phyloP scores from a whole-genome alignment of 2,797 vertebrate genomes.

The Pagetopsis macropterus region DNA sequence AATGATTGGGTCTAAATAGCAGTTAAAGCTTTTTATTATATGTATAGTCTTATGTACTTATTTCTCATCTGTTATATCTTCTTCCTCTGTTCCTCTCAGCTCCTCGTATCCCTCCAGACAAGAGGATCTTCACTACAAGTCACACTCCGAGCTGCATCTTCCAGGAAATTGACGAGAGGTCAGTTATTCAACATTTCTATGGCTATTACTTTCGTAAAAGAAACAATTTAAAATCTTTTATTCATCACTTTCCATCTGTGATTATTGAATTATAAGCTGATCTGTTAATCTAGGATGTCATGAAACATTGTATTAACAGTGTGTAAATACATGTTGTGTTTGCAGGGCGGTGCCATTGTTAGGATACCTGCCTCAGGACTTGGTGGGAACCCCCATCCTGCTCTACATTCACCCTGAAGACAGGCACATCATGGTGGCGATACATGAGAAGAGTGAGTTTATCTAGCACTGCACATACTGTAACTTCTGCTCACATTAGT shows the following conservation, averaged over 20 bases:
- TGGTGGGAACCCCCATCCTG: constrained; percentile 90
- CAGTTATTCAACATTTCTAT: constrained; percentile 41
- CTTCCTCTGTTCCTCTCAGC: constrained; percentile 76
- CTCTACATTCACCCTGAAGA: constrained; percentile 92
- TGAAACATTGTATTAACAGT: not conserved
- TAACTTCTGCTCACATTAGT: not conserved
- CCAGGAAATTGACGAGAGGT: constrained; percentile 95
- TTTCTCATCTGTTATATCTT: constrained; percentile 17
- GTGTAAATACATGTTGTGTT: constrained; percentile 14
- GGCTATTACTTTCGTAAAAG: too few species aligned
- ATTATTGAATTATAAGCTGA: not conserved
- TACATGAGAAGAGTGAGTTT: constrained; percentile 92
- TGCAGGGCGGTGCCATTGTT: constrained; percentile 88
- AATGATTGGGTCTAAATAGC: too few species aligned
- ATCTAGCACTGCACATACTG: not conserved
- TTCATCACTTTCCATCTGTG: not conserved
- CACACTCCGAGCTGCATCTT: constrained; percentile 95
- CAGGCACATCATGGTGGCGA: constrained; percentile 90
- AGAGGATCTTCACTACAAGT: constrained; percentile 95
- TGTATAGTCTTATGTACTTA: not conserved
- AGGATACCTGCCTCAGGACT: constrained; percentile 92
- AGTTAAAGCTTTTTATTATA: too few species aligned
- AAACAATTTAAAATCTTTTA: too few species aligned
- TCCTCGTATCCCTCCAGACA: constrained; percentile 91
- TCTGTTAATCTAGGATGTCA: not conserved